A percentile compares a stretch with the other conserved stretches of the same genome.
These are phyloP conservation scores for Malurus cyaneus DNA, from an alignment of 2,113 vertebrate genomes.

Conservation along the genomic window DNA sequence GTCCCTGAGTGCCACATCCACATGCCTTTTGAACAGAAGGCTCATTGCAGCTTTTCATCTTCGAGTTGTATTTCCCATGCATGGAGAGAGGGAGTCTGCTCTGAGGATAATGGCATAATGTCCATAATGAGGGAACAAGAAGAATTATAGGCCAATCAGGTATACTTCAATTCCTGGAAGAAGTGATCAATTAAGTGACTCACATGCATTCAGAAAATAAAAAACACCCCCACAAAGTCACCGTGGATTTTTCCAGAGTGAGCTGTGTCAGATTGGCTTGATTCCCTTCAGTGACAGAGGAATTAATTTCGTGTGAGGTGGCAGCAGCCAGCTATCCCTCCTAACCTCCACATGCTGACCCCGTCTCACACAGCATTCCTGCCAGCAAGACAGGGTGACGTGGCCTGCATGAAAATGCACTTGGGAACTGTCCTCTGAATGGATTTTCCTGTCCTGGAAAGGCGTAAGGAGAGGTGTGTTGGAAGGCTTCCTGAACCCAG, in stretches of 20 bases:
- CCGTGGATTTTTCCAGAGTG: neutral
- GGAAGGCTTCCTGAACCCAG: neutral
- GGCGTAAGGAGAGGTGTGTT: neutral
- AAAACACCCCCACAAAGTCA: neutral
- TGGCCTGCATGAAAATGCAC: neutral
- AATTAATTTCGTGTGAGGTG: neutral
- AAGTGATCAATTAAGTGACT: neutral
- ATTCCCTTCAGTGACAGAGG: neutral
- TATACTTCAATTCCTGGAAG: neutral
- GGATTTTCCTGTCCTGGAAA: neutral
- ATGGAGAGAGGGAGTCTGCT: neutral
- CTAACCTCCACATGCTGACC: neutral
- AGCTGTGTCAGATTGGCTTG: neutral
- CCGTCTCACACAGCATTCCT: accelerated
- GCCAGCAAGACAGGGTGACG: neutral
- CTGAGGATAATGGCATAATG: neutral
- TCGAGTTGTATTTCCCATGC: neutral
- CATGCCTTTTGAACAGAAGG: neutral
- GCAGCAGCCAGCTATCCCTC: neutral
- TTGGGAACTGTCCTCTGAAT: neutral
- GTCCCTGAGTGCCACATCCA: neutral
- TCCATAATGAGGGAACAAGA: neutral
- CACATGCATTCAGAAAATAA: neutral
- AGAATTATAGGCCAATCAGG: neutral
- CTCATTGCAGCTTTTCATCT: neutral